Evolutionary conservation across 1,140 invertebrate genomes (phyloP).

Genomic region (Achroia grisella): DNA sequence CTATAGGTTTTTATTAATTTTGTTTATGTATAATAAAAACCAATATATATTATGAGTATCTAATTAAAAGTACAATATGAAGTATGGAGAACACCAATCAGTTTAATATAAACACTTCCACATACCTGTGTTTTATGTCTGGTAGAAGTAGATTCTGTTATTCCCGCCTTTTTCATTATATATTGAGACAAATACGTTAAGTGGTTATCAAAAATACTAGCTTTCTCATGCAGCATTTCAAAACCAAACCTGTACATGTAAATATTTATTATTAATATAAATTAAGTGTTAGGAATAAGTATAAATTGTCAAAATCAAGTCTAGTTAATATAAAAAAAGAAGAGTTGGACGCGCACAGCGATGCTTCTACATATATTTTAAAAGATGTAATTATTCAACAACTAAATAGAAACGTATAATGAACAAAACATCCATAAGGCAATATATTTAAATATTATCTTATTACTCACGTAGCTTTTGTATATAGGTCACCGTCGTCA

Average conservation of each 20-base stretch:
- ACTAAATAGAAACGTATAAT: too few relatives aligned
- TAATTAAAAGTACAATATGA: too few relatives aligned
- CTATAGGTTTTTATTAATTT: too few relatives aligned
- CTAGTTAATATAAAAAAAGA: too few relatives aligned
- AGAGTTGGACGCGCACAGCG: not conserved
- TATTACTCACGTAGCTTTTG: slow-evolving; percentile 60
- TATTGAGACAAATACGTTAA: slow-evolving; percentile 59
- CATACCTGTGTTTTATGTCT: slow-evolving; percentile 64
- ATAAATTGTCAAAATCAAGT: too few relatives aligned
- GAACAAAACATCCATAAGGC: too few relatives aligned
- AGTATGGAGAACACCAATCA: not conserved
- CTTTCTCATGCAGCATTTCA: slow-evolving; percentile 66
- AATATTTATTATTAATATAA: too few relatives aligned
- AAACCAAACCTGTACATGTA: slow-evolving; percentile 69
- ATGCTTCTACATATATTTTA: not conserved
- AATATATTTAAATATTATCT: not conserved
- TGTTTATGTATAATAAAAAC: too few relatives aligned
- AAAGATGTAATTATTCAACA: not conserved
- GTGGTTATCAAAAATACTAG: slow-evolving; percentile 53
- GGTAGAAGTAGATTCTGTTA: slow-evolving; percentile 50
- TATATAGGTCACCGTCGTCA: slow-evolving; percentile 57
- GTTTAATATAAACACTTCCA: not conserved
- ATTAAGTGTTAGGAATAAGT: too few relatives aligned
- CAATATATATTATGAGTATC: too few relatives aligned
- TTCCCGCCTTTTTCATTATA: slow-evolving; percentile 59